A percentile compares a stretch with the other conserved stretches of the same genome.
Conservation (phyloP, 2,888 invertebrate genomes). For the Chloroclysta siterata region DNA sequence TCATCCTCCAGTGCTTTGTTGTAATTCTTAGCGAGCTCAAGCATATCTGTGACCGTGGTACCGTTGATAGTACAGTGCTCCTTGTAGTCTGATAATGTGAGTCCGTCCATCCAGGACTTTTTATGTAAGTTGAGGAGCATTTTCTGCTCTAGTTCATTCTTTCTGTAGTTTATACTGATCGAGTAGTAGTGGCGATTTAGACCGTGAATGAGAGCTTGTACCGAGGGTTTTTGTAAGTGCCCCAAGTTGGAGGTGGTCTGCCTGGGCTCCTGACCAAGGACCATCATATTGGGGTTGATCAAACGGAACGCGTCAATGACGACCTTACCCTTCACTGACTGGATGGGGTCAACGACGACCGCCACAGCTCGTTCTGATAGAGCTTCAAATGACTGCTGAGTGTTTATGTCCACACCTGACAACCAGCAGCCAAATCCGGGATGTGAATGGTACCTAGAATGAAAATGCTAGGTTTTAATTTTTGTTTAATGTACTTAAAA, state of each 20-base stretch:
- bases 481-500: not conserved
- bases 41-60: slow-evolving; percentile 97
- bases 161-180: slow-evolving; percentile 99
- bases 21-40: slow-evolving; percentile 98
- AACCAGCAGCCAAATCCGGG: slow-evolving; percentile 99
- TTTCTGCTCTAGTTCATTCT: slow-evolving; percentile 99
- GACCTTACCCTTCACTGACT: slow-evolving; percentile 99
- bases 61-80: slow-evolving; percentile 97
- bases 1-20: slow-evolving; percentile 99
- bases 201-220: slow-evolving; percentile 99
- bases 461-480: slow-evolving; percentile 4
- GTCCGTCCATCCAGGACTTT: slow-evolving; percentile 99
- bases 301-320: slow-evolving; percentile 99
- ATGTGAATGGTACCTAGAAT: slow-evolving; percentile 96
- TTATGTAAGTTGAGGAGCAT: slow-evolving; percentile 99
- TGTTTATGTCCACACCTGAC: slow-evolving; percentile 99
- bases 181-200: slow-evolving; percentile 99
- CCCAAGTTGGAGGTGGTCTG: slow-evolving; percentile 99
- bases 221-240: slow-evolving; percentile 99
- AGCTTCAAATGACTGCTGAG: slow-evolving; percentile 99
- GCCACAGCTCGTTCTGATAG: slow-evolving; percentile 99
- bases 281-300: slow-evolving; percentile 99
- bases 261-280: slow-evolving; percentile 98
- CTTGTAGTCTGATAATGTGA: slow-evolving; percentile 95
- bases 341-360: slow-evolving; percentile 99